A percentile compares a stretch with the other conserved stretches of the same genome.
These are phyloP conservation scores for Sinella curviseta DNA, from an alignment of 1,140 invertebrate species.

Conservation along the genomic window DNA sequence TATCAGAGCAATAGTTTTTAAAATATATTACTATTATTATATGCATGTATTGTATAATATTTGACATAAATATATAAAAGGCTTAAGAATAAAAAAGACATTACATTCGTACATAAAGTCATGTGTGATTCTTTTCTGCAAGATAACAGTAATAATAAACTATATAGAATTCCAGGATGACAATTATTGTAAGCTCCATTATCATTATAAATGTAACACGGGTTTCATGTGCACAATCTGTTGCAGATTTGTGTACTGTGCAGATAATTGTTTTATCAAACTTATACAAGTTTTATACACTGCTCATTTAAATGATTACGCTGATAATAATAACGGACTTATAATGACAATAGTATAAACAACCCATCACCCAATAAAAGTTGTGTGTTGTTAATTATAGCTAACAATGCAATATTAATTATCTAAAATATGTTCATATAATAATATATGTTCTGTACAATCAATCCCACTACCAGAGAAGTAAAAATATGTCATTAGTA, in stretches of 20 bases:
- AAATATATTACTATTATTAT: too few relatives aligned
- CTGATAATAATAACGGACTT: too few relatives aligned
- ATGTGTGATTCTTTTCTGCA: neutral
- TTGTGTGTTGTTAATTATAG: too few relatives aligned
- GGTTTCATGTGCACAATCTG: too few relatives aligned
- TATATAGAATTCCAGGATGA: neutral
- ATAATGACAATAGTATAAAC: too few relatives aligned
- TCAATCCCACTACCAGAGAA: neutral
- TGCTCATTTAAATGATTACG: too few relatives aligned
- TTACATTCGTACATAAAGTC: neutral
- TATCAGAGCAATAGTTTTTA: too few relatives aligned
- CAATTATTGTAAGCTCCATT: neutral
- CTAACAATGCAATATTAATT: neutral
- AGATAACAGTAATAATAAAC: neutral
- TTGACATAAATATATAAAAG: neutral
- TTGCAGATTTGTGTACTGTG: too few relatives aligned
- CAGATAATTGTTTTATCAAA: too few relatives aligned
- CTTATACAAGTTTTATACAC: too few relatives aligned
- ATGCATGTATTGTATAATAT: neutral
- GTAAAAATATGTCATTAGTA: neutral
- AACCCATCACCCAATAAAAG: too few relatives aligned
- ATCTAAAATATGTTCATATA: neutral
- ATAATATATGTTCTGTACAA: neutral
- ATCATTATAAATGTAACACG: too few relatives aligned
- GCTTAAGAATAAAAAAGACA: conserved; percentile 20